Conservation (phyloP, 2,888 invertebrate species). For the Oligia latruncula region DNA sequence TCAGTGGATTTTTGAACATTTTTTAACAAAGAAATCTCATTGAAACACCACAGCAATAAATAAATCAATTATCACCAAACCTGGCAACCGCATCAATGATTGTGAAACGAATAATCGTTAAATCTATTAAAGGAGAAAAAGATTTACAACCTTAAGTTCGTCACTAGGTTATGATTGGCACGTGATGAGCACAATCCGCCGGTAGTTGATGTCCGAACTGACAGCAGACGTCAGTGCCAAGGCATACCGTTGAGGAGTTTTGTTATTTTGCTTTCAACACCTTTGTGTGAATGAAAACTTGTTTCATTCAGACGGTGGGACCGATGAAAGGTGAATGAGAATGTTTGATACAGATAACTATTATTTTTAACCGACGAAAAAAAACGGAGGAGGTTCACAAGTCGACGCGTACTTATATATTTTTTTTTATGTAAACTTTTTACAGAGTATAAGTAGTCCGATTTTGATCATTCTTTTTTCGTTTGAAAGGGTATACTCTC, state of each 20-base stretch:
- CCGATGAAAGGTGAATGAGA: conserved; percentile 5
- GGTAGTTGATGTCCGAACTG: conserved; percentile 20
- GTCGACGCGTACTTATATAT: too few species aligned
- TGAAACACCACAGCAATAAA: neutral
- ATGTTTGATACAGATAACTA: neutral
- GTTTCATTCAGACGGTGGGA: conserved; percentile 14
- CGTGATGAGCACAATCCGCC: conserved; percentile 29
- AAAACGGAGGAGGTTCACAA: too few species aligned
- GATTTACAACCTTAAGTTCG: neutral
- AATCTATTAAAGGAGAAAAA: conserved; percentile 3
- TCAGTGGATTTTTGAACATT: neutral
- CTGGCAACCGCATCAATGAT: neutral
- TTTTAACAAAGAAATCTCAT: neutral
- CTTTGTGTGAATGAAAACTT: conserved; percentile 16
- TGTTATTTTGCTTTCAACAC: conserved; percentile 20
- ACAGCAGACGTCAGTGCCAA: conserved; percentile 26
- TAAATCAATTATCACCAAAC: neutral
- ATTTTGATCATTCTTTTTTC: too few species aligned
- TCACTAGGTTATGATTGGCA: conserved; percentile 32
- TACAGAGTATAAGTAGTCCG: too few species aligned
- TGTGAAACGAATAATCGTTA: conserved; percentile 21
- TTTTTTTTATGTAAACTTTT: too few species aligned
- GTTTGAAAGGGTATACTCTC: too few species aligned
- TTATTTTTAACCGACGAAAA: too few species aligned
- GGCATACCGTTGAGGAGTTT: conserved; percentile 4